Percentiles rank a stretch among this genome's conserved stretches.
These are phyloP conservation scores for Mormyrus hasselquistii DNA, from an alignment of 2,797 vertebrate genomes.

Conservation along the genomic window DNA sequence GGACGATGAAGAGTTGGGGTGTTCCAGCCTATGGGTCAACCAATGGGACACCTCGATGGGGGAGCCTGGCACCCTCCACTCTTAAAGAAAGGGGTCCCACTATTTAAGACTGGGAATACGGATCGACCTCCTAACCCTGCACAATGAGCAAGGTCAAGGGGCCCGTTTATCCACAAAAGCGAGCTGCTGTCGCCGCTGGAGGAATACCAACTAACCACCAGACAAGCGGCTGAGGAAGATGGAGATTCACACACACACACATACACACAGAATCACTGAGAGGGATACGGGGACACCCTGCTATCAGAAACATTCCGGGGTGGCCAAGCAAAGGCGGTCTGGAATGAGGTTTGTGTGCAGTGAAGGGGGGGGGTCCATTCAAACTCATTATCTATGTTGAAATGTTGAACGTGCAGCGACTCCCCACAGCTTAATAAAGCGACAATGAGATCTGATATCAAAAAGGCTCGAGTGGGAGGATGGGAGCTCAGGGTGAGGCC, in stretches of 20 bases:
- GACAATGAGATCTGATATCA: not conserved
- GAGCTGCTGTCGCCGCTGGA: not conserved
- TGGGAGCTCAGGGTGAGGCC: not conserved
- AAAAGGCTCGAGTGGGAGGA: not conserved
- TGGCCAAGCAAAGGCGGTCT: not conserved
- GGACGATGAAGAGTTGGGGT: not conserved
- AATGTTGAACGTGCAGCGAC: not conserved
- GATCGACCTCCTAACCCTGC: not conserved
- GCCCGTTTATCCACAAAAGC: conserved; percentile 1
- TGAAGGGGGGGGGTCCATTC: not conserved
- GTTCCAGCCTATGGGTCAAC: not conserved
- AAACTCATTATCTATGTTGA: not conserved
- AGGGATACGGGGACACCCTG: not conserved
- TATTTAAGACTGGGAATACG: not conserved
- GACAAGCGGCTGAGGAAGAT: not conserved
- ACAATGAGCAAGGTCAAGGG: conserved; percentile 18
- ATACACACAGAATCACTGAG: not conserved
- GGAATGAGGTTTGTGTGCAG: not conserved
- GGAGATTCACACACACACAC: not conserved
- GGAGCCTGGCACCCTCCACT: not conserved
- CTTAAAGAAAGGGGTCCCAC: not conserved
- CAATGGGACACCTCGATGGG: not conserved
- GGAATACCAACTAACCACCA: not conserved
- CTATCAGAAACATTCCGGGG: not conserved
- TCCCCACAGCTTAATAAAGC: not conserved